Conservation (phyloP, 2,888 invertebrate species). For the Zaprionus obscuricornis region DNA sequence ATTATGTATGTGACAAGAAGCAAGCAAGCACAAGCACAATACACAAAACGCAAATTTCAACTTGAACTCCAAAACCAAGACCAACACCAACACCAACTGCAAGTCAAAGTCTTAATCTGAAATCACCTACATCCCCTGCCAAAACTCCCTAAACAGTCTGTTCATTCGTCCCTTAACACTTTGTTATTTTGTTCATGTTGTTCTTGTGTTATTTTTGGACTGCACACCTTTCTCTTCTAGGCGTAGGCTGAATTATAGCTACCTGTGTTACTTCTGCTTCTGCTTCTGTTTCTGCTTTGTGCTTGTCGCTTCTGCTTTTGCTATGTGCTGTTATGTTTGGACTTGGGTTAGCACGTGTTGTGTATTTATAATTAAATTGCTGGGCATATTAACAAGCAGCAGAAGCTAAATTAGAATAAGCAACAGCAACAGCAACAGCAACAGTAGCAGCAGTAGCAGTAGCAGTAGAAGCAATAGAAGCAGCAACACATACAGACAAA, state of each 20-base stretch:
- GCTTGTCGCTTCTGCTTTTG: background rate
- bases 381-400: conserved; percentile 49
- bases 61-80: no score
- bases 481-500: conserved; percentile 9
- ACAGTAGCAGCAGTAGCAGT: conserved; percentile 1
- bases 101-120: no score
- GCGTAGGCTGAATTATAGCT: no score
- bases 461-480: conserved; percentile 14
- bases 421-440: conserved; percentile 15
- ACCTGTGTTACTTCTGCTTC: no score
- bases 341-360: conserved; percentile 57
- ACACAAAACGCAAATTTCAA: conserved; percentile 1
- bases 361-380: conserved; percentile 74
- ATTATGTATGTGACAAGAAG: conserved; percentile 31
- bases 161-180: no score
- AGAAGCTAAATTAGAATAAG: background rate
- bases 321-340: conserved; percentile 35
- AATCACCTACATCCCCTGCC: no score
- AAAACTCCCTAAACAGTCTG: background rate
- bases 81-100: conserved; percentile 2
- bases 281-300: background rate
- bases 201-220: conserved; percentile 58
- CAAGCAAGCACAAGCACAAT: conserved; percentile 6
- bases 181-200: background rate
- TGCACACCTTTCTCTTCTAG: conserved; percentile 68